Evolutionary conservation across 2,797 vertebrate species (phyloP), one percentile per base, ranked within the genome.

Genomic region (Falco columbarius): DNA sequence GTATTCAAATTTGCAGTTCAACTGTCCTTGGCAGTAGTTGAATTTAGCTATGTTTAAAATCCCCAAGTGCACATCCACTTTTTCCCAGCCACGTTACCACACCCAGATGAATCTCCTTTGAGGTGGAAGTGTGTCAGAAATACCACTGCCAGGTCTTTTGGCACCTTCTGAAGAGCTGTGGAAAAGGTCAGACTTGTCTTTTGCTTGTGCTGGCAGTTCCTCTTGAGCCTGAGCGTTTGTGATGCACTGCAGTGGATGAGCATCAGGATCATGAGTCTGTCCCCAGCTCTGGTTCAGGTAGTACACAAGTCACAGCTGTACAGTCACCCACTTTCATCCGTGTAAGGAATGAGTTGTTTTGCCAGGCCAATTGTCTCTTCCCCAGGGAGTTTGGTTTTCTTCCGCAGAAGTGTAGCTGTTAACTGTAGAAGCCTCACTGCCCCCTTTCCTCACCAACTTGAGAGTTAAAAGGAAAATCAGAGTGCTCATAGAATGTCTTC

Each of bases 171-270:
- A 63, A 30, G 38, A 81, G 12, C 38, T 75, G 51, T 52, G 26
- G 56, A 32, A 51, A 74, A 93, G 44, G 22, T 75, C 58, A 40
- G 61, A 62, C 46, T 27, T 65, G 54, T 15, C 19, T 87, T 68
- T 59, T 61, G 18, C 51, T 95, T 13, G 5, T 44, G 51, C 44
- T 2, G 3, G 5, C 11, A 2, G 18, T 52, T 89, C 29, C 26
- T 49, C 27, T 63, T 2, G 1, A 82, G 32, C n/a, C 49, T 42
- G 34, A 62, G 44, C 12, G 29, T 54, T 42, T 63, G 15, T 36
- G 40, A 32, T 34, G 40, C n/a, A 5, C 54, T 36, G 26, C 1
- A 6, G 0, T 9, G 22, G 13, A 7, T 47, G 22, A 2, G 2
- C 26, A 22, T 32, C 1, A 3, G 34, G 14, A 24, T 49, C 11